Evolutionary conservation across 2,888 invertebrate species (phyloP).

Genomic region (Pomacea canaliculata): DNA sequence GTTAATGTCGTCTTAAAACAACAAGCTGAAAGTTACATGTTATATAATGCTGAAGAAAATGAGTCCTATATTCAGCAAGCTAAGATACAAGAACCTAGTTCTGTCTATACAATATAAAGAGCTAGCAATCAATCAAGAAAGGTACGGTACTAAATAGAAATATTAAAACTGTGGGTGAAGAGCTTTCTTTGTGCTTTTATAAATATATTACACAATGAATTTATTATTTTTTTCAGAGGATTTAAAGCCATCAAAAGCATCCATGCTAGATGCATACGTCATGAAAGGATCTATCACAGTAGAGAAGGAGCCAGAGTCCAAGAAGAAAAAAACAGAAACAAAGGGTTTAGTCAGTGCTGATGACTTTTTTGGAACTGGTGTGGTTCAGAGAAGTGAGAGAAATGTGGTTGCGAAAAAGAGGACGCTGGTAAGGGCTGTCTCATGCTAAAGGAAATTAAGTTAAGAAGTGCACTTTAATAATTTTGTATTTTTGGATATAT

Average conservation of each 20-base stretch:
- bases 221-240: slow-evolving; percentile 37
- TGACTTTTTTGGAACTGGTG: slow-evolving; percentile 61
- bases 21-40: no score
- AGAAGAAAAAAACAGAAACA: slow-evolving; percentile 28
- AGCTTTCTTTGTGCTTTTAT: no score
- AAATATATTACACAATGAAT: neutral
- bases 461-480: no score
- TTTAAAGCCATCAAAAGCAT: slow-evolving; percentile 42
- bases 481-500: no score
- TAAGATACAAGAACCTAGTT: no score
- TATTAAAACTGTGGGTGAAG: neutral
- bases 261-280: slow-evolving; percentile 52
- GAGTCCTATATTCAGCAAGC: no score
- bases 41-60: no score
- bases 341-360: slow-evolving; percentile 44
- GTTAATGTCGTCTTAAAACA: no score
- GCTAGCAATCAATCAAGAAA: no score
- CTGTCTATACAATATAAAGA: no score
- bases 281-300: slow-evolving; percentile 24
- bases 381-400: slow-evolving; percentile 53
- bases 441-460: neutral
- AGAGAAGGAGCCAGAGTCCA: slow-evolving; percentile 7
- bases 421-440: slow-evolving; percentile 31
- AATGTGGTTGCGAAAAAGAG: slow-evolving; percentile 40
- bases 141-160: no score